A percentile compares a stretch with the other conserved stretches of the same genome.
phyloP scores from a whole-genome alignment of 35 echinoderm and acorn worm species.

The Antedon bifida region DNA sequence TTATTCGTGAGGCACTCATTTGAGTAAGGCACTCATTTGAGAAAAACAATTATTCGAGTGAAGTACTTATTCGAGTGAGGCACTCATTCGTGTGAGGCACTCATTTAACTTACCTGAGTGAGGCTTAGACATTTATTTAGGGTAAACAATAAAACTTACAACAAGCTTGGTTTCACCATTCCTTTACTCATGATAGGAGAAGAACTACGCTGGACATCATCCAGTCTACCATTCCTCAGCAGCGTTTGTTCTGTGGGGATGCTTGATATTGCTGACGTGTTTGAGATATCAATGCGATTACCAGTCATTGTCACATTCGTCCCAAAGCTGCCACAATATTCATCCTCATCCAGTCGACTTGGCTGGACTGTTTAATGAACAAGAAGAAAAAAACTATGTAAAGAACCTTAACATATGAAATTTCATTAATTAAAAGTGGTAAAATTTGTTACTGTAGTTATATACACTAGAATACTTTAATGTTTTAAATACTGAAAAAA shows the following conservation, averaged over 20 bases:
- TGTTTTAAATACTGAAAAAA: background rate
- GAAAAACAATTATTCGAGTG: too few relatives aligned
- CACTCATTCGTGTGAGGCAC: too few relatives aligned
- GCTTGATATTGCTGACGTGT: too few relatives aligned
- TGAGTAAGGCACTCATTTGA: too few relatives aligned
- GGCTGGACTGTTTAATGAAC: background rate
- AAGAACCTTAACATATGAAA: background rate
- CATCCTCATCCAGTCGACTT: background rate
- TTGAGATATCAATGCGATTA: slow-evolving; percentile 44
- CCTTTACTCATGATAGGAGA: background rate
- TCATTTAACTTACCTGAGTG: too few relatives aligned
- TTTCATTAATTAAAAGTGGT: too few relatives aligned
- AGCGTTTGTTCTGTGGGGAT: background rate
- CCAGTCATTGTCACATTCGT: slow-evolving; percentile 50
- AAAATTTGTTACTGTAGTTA: too few relatives aligned
- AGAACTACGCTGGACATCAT: background rate
- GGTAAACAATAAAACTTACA: background rate
- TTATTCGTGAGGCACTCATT: too few relatives aligned
- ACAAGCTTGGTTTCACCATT: background rate
- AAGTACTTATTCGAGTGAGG: too few relatives aligned
- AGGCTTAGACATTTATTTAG: too few relatives aligned
- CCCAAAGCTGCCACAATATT: slow-evolving; percentile 19
- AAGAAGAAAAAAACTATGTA: background rate
- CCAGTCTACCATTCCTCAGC: background rate
- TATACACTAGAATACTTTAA: background rate